Evolutionary conservation across 2,797 vertebrate genomes (phyloP).

Genomic region (Tenualosa ilisha): DNA sequence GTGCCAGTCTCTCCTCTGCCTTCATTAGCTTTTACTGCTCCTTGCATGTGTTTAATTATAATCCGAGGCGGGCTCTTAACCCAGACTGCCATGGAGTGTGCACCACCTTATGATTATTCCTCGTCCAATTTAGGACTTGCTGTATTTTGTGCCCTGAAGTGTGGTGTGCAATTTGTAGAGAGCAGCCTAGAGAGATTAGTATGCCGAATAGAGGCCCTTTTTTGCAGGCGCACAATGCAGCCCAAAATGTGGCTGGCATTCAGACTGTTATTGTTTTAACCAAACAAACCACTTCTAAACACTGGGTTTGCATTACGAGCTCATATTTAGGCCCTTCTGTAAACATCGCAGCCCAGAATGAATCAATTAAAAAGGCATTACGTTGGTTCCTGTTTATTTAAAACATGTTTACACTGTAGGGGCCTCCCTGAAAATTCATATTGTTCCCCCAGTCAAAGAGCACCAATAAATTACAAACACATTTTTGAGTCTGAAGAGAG

Average conservation of each 20-base stretch:
- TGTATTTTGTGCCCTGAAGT: constrained; percentile 41
- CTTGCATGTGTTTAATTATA: constrained; percentile 76
- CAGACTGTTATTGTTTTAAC: constrained; percentile 79
- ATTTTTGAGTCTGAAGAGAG: constrained; percentile 68
- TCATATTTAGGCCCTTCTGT: constrained; percentile 81
- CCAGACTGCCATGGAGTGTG: constrained; percentile 61
- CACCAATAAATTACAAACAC: constrained; percentile 73
- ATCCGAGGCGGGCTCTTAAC: constrained; percentile 47
- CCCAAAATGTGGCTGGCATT: constrained; percentile 69
- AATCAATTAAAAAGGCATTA: constrained; percentile 88
- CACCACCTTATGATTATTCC: constrained; percentile 75
- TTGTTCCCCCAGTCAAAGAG: constrained; percentile 50
- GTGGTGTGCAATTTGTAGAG: constrained; percentile 56
- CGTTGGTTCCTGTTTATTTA: constrained; percentile 86
- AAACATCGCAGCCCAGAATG: constrained; percentile 81
- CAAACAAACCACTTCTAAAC: constrained; percentile 81
- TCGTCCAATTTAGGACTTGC: constrained; percentile 46
- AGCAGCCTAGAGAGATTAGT: constrained; percentile 45
- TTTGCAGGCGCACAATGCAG: constrained; percentile 44
- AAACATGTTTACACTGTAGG: constrained; percentile 82
- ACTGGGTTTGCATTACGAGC: constrained; percentile 78
- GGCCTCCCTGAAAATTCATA: constrained; percentile 72
- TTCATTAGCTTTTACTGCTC: constrained; percentile 80
- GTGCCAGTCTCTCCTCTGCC: constrained; percentile 74
- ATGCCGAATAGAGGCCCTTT: constrained; percentile 34